A percentile compares a stretch with the other conserved stretches of the same genome.
phyloP scores from a whole-genome alignment of 2,888 invertebrate genomes.

The Gonocerus acuteangulatus region DNA sequence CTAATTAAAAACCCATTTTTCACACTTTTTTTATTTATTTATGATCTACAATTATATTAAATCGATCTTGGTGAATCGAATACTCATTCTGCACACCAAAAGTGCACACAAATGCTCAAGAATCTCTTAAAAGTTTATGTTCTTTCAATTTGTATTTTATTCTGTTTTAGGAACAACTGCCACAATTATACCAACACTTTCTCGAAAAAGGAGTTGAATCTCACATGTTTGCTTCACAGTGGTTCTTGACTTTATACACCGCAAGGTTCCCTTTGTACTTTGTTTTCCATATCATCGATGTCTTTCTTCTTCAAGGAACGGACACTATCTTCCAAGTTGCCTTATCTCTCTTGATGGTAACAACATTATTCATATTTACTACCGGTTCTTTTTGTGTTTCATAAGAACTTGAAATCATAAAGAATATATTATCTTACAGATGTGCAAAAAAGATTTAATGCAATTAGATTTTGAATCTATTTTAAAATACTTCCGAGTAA shows the following conservation, averaged over 20 bases:
- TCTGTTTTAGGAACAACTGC: constrained; percentile 65
- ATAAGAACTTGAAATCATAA: neutral
- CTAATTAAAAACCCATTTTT: too few species aligned
- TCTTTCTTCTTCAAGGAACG: constrained; percentile 89
- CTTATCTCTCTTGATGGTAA: constrained; percentile 79
- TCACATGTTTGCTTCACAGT: constrained; percentile 99
- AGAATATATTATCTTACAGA: constrained; percentile 45
- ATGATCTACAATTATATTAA: too few species aligned
- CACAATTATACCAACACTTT: constrained; percentile 74
- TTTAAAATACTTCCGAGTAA: constrained; percentile 94
- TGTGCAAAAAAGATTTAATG: constrained; percentile 81
- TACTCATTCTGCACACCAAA: too few species aligned
- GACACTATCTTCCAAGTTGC: constrained; percentile 95
- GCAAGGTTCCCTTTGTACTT: constrained; percentile 95
- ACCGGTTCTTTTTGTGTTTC: too few species aligned
- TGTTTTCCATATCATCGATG: constrained; percentile 94
- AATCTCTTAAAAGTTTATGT: too few species aligned
- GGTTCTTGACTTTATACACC: constrained; percentile 99
- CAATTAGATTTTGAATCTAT: constrained; percentile 95
- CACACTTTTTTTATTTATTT: too few species aligned
- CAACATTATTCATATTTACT: too few species aligned
- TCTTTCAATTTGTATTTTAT: too few species aligned
- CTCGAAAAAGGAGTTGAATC: constrained; percentile 81
- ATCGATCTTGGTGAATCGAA: too few species aligned
- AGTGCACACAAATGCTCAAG: too few species aligned